Conservation (phyloP, 1,140 invertebrate species). For the Calephelis virginiensis region DNA sequence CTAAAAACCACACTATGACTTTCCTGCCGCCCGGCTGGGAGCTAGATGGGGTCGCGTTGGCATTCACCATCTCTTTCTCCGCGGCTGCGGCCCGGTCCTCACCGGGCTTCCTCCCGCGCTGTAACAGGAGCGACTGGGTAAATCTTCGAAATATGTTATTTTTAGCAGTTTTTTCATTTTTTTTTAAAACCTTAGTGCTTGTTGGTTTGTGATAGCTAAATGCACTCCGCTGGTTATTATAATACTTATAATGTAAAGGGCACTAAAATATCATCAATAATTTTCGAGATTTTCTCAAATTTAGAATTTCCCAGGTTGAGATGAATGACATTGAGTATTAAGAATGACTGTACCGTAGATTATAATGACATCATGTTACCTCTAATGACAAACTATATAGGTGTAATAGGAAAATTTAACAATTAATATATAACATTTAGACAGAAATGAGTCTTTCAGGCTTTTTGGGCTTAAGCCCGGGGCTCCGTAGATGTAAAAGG, state of each 20-base stretch:
- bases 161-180: too few relatives aligned
- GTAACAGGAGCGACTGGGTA: too few relatives aligned
- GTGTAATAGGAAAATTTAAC: too few relatives aligned
- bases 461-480: not conserved
- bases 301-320: not conserved
- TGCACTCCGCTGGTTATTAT: not conserved
- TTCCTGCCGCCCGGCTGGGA: too few relatives aligned
- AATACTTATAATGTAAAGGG: not conserved
- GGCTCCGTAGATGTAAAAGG: not conserved
- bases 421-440: conserved; percentile 2
- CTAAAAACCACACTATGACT: too few relatives aligned
- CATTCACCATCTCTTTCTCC: too few relatives aligned
- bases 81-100: too few relatives aligned
- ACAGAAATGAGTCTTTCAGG: not conserved
- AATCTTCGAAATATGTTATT: too few relatives aligned
- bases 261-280: not conserved
- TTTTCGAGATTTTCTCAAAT: not conserved
- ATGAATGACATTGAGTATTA: not conserved
- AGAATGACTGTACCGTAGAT: conserved; percentile 8
- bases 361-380: not conserved
- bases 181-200: not conserved
- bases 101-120: too few relatives aligned
- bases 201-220: not conserved
- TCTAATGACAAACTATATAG: not conserved
- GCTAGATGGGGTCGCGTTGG: too few relatives aligned